Evolutionary conservation across 2,797 vertebrate genomes (phyloP).

Genomic region (Propithecus deckenii): DNA sequence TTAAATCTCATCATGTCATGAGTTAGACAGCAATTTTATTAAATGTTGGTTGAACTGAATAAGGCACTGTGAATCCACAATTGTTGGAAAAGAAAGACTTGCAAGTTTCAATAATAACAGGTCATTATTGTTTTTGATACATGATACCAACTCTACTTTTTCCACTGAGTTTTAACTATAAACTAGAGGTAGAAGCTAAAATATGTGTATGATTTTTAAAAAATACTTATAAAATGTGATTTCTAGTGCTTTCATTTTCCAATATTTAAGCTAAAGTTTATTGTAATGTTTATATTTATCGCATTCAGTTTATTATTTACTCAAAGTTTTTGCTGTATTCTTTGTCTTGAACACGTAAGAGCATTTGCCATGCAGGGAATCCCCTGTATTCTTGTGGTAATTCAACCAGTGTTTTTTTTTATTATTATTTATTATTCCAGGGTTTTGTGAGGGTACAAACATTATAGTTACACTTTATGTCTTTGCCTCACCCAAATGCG

Average conservation of each 20-base stretch:
- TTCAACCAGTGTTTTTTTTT: slow-evolving; percentile 85
- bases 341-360: slow-evolving; percentile 90
- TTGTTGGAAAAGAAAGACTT: slow-evolving; percentile 30
- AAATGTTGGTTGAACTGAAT: slow-evolving; percentile 43
- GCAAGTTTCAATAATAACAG: slow-evolving; percentile 45
- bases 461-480: too few relatives aligned
- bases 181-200: slow-evolving; percentile 46
- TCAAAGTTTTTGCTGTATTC: slow-evolving; percentile 84
- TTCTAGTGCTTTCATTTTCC: not conserved
- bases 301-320: slow-evolving; percentile 62
- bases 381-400: slow-evolving; percentile 93
- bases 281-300: not conserved
- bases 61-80: slow-evolving; percentile 17
- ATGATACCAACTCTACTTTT: not conserved
- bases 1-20: slow-evolving; percentile 44
- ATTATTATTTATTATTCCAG: too few relatives aligned
- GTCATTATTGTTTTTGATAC: slow-evolving; percentile 43
- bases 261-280: slow-evolving; percentile 41
- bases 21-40: slow-evolving; percentile 54
- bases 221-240: not conserved
- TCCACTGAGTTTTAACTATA: slow-evolving; percentile 28
- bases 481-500: too few relatives aligned
- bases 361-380: slow-evolving; percentile 96
- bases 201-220: not conserved
- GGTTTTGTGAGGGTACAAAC: too few relatives aligned